phyloP scores from a whole-genome alignment of 2,797 vertebrate species.

The Cuniculus paca region DNA sequence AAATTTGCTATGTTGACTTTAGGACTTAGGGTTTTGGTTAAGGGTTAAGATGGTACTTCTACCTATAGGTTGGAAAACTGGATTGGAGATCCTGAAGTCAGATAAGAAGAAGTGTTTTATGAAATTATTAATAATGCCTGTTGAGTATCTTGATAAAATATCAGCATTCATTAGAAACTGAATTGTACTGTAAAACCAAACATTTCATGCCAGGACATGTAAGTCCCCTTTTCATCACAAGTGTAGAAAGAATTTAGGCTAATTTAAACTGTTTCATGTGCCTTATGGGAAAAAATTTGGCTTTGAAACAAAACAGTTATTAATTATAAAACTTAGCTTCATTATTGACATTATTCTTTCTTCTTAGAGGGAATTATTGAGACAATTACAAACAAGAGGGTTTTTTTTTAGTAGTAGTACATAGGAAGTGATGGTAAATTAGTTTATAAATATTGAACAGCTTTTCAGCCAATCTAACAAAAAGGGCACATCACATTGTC shows the following conservation, averaged over 20 bases:
- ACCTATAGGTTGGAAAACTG: background rate
- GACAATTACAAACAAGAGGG: conserved; percentile 75
- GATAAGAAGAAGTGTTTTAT: background rate
- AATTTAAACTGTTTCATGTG: background rate
- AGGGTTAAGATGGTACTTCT: background rate
- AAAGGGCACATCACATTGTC: conserved; percentile 55
- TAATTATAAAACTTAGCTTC: conserved; percentile 78
- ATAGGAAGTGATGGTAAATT: conserved; percentile 75
- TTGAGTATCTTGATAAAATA: background rate
- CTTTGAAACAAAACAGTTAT: conserved; percentile 77
- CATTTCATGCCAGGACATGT: background rate
- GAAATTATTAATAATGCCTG: background rate
- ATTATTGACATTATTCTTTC: conserved; percentile 76
- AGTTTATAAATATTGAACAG: conserved; percentile 83
- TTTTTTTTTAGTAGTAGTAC: conserved; percentile 69
- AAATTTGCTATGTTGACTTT: background rate
- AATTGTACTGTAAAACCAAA: background rate
- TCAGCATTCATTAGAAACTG: background rate
- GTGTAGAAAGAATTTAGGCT: conserved; percentile 13
- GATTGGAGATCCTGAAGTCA: background rate
- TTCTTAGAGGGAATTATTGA: conserved; percentile 74
- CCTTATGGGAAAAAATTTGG: conserved; percentile 21
- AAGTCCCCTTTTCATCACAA: background rate
- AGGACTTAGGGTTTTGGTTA: background rate
- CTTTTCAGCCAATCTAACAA: conserved; percentile 69